Percentiles rank a stretch among this genome's conserved stretches.
These are phyloP conservation scores for Syrista parreyssii DNA, from an alignment of 2,888 invertebrate genomes.

Conservation along the genomic window DNA sequence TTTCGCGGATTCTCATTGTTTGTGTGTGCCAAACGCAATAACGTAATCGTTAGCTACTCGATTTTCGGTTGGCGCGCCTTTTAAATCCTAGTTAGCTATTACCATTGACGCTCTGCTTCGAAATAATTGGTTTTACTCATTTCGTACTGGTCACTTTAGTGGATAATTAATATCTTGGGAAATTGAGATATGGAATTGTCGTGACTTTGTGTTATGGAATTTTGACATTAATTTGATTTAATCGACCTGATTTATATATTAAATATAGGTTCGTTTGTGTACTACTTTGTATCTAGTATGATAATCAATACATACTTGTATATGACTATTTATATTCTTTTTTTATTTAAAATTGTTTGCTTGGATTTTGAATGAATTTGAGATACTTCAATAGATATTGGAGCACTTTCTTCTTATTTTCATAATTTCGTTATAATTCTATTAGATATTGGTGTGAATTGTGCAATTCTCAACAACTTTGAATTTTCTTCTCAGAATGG, in stretches of 20 bases:
- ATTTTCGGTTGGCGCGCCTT: slow-evolving; percentile 25
- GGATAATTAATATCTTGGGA: not conserved
- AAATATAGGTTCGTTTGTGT: not conserved
- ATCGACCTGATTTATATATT: not conserved
- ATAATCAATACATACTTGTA: not conserved
- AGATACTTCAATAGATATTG: not conserved
- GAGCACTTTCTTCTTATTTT: not conserved
- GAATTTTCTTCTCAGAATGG: slow-evolving; percentile 46
- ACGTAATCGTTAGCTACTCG: slow-evolving; percentile 26
- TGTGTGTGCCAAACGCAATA: slow-evolving; percentile 4
- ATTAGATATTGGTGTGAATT: not conserved
- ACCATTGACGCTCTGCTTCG: not conserved
- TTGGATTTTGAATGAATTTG: not conserved
- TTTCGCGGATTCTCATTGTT: not conserved
- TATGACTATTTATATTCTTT: not conserved
- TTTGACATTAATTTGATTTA: not conserved
- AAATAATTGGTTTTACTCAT: not conserved
- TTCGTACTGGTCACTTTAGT: not conserved
- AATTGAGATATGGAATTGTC: not conserved
- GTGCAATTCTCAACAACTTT: not conserved
- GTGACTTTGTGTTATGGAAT: not conserved
- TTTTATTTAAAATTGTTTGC: not conserved
- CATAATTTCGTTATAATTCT: not conserved
- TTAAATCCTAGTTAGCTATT: slow-evolving; percentile 17
- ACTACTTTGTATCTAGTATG: not conserved